phyloP scores from a whole-genome alignment of 2,113 vertebrate genomes.

The Dasypus novemcinctus region DNA sequence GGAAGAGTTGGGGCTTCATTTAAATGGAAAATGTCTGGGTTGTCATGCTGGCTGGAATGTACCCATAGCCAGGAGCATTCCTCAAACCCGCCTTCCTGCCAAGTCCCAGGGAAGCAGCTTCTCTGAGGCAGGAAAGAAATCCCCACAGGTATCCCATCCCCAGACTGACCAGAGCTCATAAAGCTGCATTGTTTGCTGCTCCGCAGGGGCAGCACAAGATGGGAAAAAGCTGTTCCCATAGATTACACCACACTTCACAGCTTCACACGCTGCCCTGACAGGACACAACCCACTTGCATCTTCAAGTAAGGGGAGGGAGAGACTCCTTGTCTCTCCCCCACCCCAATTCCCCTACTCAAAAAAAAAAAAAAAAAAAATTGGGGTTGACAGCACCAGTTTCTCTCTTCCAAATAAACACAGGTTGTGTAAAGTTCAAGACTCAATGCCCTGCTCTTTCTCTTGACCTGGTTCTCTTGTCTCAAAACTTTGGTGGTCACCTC shows the following conservation, averaged over 20 bases:
- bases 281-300: neutral
- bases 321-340: neutral
- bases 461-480: neutral
- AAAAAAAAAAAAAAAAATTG: too few species aligned
- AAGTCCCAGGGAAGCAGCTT: conserved; percentile 58
- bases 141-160: conserved; percentile 42
- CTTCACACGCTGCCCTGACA: conserved; percentile 25
- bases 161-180: conserved; percentile 42
- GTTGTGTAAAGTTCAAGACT: neutral
- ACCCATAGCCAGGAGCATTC: conserved; percentile 40
- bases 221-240: conserved; percentile 56
- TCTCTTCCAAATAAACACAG: neutral
- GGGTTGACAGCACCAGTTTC: neutral
- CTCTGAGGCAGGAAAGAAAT: conserved; percentile 45
- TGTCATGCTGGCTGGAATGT: conserved; percentile 3
- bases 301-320: neutral
- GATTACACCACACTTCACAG: conserved; percentile 59
- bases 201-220: conserved; percentile 29
- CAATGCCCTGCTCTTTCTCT: neutral
- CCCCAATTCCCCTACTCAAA: neutral
- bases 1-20: neutral
- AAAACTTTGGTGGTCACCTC: neutral
- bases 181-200: conserved; percentile 57
- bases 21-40: neutral
- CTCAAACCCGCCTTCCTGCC: conserved; percentile 44